Conservation (phyloP, 2,888 invertebrate genomes). For the Dolomedes plantarius region DNA sequence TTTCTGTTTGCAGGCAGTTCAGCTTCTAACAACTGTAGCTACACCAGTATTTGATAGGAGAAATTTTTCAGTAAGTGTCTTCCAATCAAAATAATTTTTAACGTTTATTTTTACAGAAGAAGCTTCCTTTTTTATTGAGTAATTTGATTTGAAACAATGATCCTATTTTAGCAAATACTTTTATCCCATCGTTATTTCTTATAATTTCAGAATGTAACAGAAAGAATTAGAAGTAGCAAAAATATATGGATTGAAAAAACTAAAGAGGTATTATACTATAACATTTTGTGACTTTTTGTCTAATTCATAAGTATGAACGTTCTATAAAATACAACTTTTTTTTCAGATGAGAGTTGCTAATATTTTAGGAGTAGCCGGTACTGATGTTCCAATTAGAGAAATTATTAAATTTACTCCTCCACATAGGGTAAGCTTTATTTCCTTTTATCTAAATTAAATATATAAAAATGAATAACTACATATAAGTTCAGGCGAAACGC, state of each 20-base stretch:
- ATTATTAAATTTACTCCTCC: conserved; percentile 95
- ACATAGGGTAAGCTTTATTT: conserved; percentile 89
- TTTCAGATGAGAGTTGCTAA: conserved; percentile 82
- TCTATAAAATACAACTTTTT: neutral
- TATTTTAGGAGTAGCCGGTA: conserved; percentile 96
- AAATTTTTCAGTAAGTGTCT: conserved; percentile 80
- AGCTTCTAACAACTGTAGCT: conserved; percentile 94
- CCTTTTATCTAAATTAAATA: too few species aligned
- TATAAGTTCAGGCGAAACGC: too few species aligned
- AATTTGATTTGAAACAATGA: neutral
- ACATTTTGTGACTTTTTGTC: neutral
- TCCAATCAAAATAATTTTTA: too few species aligned
- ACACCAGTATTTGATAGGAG: conserved; percentile 96
- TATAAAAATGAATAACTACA: too few species aligned
- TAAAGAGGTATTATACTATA: conserved; percentile 49
- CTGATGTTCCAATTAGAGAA: conserved; percentile 96
- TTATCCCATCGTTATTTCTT: too few species aligned
- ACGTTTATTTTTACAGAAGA: too few species aligned
- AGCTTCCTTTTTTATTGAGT: too few species aligned
- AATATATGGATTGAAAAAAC: conserved; percentile 68
- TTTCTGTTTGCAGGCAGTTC: conserved; percentile 75
- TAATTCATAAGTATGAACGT: neutral
- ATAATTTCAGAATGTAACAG: conserved; percentile 69
- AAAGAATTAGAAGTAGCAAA: conserved; percentile 69
- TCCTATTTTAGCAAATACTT: too few species aligned